Evolutionary conservation across 2,797 vertebrate genomes (phyloP).

Genomic region (Danio kyathit): DNA sequence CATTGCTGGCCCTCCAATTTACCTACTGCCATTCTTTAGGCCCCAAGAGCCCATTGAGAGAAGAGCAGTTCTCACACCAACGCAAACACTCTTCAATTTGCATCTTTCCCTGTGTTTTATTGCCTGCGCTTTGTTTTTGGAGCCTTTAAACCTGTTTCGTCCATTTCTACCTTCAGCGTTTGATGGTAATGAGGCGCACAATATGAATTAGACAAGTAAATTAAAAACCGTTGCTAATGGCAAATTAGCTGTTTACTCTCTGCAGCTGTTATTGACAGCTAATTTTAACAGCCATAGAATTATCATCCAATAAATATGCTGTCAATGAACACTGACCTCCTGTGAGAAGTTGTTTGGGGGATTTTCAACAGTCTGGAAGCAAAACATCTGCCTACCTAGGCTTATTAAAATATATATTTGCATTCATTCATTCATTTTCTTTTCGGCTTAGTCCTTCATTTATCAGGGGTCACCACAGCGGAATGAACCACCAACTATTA

Average conservation of each 20-base stretch:
- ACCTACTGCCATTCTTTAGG: constrained; percentile 12
- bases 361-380: background rate
- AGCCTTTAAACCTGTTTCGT: constrained; percentile 28
- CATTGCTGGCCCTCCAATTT: constrained; percentile 41
- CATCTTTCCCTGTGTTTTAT: constrained; percentile 42
- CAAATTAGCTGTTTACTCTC: constrained; percentile 32
- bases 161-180: constrained; percentile 30
- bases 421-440: too few species aligned
- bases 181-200: constrained; percentile 36
- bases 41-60: constrained; percentile 25
- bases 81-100: constrained; percentile 48
- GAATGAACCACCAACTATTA: too few species aligned
- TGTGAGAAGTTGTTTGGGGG: background rate
- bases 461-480: too few species aligned
- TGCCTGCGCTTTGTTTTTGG: constrained; percentile 23
- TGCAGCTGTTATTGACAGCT: constrained; percentile 28
- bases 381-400: background rate
- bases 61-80: constrained; percentile 42
- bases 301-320: constrained; percentile 19
- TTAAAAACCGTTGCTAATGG: constrained; percentile 33
- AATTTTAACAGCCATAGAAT: constrained; percentile 22
- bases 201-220: constrained; percentile 37
- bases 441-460: too few species aligned
- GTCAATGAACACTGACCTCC: constrained; percentile 17
- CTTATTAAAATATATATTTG: too few species aligned